Evolutionary conservation across 2,113 vertebrate species (phyloP).

Genomic region (Jacana jacana): DNA sequence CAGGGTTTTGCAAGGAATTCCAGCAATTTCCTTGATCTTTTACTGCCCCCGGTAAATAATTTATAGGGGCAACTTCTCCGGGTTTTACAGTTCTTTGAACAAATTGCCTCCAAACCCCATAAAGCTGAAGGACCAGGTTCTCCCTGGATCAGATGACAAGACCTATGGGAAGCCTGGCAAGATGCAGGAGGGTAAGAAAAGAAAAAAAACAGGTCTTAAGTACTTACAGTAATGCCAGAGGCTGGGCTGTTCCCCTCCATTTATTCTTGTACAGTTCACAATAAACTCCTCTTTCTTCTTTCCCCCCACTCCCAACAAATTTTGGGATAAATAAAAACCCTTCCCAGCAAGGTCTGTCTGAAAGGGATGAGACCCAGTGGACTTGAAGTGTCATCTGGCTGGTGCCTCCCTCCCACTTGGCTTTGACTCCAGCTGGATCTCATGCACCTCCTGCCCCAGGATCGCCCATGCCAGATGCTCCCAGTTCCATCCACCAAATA

Average conservation of each 20-base stretch:
- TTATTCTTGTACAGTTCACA: neutral
- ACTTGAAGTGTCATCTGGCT: neutral
- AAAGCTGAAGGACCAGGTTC: neutral
- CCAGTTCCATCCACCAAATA: neutral
- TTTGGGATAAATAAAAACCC: neutral
- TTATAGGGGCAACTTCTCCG: neutral
- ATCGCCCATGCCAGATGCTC: neutral
- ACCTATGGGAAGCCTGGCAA: neutral
- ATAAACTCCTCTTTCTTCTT: neutral
- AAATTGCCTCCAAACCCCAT: neutral
- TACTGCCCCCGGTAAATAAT: neutral
- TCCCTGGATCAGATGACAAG: neutral
- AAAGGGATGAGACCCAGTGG: neutral
- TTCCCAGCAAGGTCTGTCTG: neutral
- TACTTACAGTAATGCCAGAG: neutral
- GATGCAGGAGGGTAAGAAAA: neutral
- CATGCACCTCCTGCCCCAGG: neutral
- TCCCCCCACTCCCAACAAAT: neutral
- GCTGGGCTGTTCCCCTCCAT: neutral
- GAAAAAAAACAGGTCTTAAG: neutral
- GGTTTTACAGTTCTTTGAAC: neutral
- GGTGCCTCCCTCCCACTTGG: neutral
- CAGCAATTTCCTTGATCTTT: slow-evolving; percentile 21
- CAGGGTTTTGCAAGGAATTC: neutral
- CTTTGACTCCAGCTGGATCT: neutral